A percentile compares a stretch with the other conserved stretches of the same genome.
These are phyloP conservation scores for Bruchidius siliquastri DNA, from an alignment of 2,888 invertebrate species.

Conservation along the genomic window DNA sequence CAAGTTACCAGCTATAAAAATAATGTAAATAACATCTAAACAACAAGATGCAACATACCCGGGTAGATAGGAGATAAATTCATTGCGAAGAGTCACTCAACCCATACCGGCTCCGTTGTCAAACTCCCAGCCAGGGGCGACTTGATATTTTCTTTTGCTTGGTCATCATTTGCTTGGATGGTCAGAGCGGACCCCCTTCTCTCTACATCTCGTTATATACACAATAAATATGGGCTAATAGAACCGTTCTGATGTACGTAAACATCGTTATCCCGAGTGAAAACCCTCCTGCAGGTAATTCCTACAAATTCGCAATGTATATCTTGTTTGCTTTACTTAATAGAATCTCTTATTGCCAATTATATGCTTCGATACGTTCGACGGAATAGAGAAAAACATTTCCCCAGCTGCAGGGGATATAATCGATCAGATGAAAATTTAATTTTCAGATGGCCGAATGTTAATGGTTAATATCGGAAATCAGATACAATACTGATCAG, in stretches of 20 bases:
- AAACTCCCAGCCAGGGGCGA: conserved; percentile 29
- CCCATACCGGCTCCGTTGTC: neutral
- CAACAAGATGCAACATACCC: no score
- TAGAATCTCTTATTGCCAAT: conserved; percentile 29
- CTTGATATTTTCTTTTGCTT: conserved; percentile 35
- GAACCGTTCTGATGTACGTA: conserved; percentile 41
- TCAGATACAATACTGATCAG: neutral
- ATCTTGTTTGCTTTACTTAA: conserved; percentile 33
- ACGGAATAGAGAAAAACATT: conserved; percentile 11
- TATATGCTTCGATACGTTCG: conserved; percentile 20
- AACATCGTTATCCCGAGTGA: conserved; percentile 45
- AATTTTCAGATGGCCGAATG: neutral
- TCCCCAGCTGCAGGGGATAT: conserved; percentile 4
- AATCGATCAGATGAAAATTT: neutral
- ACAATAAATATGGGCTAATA: conserved; percentile 47
- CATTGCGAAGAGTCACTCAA: neutral
- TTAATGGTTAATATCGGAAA: neutral
- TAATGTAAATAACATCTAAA: no score
- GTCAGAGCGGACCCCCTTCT: conserved; percentile 23
- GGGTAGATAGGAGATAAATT: neutral
- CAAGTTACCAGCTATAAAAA: no score
- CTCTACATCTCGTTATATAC: conserved; percentile 30
- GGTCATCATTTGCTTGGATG: conserved; percentile 39
- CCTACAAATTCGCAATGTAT: conserved; percentile 30
- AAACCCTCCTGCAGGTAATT: conserved; percentile 34